phyloP scores from a whole-genome alignment of 2,888 invertebrate species.

The Abrostola tripartita region DNA sequence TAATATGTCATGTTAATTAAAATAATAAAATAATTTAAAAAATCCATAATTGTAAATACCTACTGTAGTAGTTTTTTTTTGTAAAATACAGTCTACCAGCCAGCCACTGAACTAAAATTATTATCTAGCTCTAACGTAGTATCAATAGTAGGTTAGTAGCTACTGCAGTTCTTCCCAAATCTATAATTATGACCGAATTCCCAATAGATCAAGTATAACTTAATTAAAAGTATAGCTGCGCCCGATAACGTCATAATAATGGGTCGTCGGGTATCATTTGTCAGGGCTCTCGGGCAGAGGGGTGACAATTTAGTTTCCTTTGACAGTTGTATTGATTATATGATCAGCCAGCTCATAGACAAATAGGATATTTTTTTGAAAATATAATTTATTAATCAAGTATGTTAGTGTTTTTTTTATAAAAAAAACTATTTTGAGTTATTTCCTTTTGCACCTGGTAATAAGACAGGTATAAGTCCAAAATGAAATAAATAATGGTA shows the following conservation, averaged over 20 bases:
- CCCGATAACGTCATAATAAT: slow-evolving; percentile 52
- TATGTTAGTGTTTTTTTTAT: neutral
- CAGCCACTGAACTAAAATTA: no score
- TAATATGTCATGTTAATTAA: no score
- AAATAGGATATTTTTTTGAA: slow-evolving; percentile 30
- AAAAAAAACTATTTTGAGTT: no score
- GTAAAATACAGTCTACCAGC: no score
- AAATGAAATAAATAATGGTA: no score
- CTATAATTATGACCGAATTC: slow-evolving; percentile 18
- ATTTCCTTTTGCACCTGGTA: no score
- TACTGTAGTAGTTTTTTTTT: no score
- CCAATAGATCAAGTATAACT: slow-evolving; percentile 37
- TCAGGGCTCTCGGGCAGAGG: slow-evolving; percentile 48
- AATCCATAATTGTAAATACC: no score
- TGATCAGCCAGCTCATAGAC: slow-evolving; percentile 37
- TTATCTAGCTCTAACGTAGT: no score
- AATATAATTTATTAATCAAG: neutral
- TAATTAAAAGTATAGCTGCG: slow-evolving; percentile 49
- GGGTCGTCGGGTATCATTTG: slow-evolving; percentile 50
- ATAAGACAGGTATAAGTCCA: no score
- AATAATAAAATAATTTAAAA: no score
- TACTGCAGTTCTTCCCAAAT: neutral
- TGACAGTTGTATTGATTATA: slow-evolving; percentile 68
- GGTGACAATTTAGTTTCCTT: slow-evolving; percentile 63
- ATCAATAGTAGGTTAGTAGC: no score